A percentile compares a stretch with the other conserved stretches of the same genome.
These are phyloP conservation scores for Lacerta bilineata DNA, from an alignment of 2,797 vertebrate species.

Conservation along the genomic window DNA sequence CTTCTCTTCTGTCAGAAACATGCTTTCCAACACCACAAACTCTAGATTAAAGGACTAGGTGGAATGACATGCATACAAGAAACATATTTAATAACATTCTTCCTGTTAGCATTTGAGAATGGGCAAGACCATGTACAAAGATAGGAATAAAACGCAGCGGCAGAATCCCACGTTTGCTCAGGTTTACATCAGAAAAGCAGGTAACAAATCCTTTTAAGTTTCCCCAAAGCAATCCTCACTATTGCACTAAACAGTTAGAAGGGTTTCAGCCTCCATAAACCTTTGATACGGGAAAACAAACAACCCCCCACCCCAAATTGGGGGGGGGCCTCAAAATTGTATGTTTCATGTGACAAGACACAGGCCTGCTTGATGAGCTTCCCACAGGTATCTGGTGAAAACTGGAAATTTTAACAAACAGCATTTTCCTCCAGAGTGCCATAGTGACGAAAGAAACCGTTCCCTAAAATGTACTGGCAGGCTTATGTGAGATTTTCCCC, in stretches of 20 bases:
- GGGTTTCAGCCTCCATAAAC: not conserved
- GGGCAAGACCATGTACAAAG: not conserved
- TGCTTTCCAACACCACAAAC: not conserved
- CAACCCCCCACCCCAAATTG: not conserved
- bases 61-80: not conserved
- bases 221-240: not conserved
- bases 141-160: not conserved
- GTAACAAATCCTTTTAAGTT: not conserved
- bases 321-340: not conserved
- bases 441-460: not conserved
- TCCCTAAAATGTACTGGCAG: not conserved
- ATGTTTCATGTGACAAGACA: not conserved
- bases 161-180: not conserved
- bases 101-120: not conserved
- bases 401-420: not conserved
- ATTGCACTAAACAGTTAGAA: not conserved
- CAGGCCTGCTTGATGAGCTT: not conserved
- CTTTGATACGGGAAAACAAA: not conserved
- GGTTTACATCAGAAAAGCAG: not conserved
- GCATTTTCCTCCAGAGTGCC: not conserved
- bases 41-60: not conserved
- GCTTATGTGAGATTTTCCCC: not conserved
- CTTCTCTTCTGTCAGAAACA: not conserved
- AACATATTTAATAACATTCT: not conserved
- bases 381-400: too few relatives aligned